Evolutionary conservation across 2,888 invertebrate species (phyloP).

Genomic region (Thecophora atra): DNA sequence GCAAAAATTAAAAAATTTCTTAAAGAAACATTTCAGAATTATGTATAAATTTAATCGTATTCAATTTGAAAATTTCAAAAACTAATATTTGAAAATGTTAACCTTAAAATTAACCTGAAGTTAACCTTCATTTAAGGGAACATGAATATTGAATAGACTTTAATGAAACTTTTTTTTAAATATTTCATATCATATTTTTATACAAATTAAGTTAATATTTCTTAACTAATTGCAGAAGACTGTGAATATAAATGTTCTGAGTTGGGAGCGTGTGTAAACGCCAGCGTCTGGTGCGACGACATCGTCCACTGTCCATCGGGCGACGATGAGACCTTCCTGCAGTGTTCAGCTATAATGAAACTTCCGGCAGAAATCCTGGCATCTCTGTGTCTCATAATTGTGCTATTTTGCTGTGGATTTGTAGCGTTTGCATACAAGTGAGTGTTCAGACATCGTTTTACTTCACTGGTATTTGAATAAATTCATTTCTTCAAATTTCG

Average conservation of each 20-base stretch:
- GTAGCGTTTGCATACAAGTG: slow-evolving; percentile 69
- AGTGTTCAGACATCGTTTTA: slow-evolving; percentile 47
- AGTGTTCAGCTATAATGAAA: slow-evolving; percentile 81
- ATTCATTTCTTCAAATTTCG: background rate
- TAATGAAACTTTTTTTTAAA: no score
- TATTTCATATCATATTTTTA: background rate
- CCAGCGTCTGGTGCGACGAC: slow-evolving; percentile 84
- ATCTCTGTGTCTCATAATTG: slow-evolving; percentile 68
- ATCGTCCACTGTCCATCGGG: slow-evolving; percentile 81
- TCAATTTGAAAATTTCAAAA: background rate
- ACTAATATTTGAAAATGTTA: no score
- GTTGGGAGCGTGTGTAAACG: slow-evolving; percentile 82
- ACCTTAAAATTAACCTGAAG: no score
- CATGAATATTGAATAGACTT: no score
- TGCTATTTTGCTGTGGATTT: slow-evolving; percentile 66
- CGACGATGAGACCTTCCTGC: slow-evolving; percentile 80
- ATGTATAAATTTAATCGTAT: background rate
- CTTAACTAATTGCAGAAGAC: slow-evolving; percentile 70
- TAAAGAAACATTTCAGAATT: no score
- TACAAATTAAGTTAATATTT: background rate
- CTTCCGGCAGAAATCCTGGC: slow-evolving; percentile 79
- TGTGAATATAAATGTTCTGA: slow-evolving; percentile 82
- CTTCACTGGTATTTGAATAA: background rate
- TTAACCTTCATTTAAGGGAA: no score
- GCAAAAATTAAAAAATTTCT: no score